Evolutionary conservation across 2,888 invertebrate genomes (phyloP).

Genomic region (Drosophila histrio): DNA sequence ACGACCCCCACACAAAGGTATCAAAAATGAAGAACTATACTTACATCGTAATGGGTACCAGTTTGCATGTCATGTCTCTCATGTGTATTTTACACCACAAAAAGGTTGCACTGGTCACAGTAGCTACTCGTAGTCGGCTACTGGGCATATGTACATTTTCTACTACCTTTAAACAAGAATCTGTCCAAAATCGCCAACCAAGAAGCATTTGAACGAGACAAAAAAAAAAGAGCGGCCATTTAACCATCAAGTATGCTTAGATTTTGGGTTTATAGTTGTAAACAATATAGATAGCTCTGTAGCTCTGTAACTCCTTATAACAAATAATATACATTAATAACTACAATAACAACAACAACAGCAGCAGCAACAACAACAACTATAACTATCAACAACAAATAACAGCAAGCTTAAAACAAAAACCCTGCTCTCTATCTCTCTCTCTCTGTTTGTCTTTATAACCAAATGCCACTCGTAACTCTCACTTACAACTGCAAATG

Average conservation of each 20-base stretch:
- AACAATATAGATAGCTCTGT: slow-evolving; percentile 20
- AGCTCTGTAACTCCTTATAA: slow-evolving; percentile 10
- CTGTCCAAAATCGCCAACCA: slow-evolving; percentile 80
- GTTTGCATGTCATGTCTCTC: slow-evolving; percentile 45
- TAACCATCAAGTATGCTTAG: slow-evolving; percentile 60
- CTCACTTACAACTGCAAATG: slow-evolving; percentile 61
- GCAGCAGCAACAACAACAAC: slow-evolving; percentile 4
- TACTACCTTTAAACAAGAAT: slow-evolving; percentile 84
- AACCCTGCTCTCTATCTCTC: slow-evolving; percentile 45
- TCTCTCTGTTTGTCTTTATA: slow-evolving; percentile 33
- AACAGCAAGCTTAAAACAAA: slow-evolving; percentile 8
- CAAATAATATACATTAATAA: neutral
- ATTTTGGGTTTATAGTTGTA: slow-evolving; percentile 45
- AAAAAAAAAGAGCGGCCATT: slow-evolving; percentile 20
- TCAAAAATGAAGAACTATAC: slow-evolving; percentile 5
- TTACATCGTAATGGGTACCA: slow-evolving; percentile 35
- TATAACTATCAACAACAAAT: slow-evolving; percentile 21
- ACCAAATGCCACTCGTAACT: slow-evolving; percentile 72
- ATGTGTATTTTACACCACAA: slow-evolving; percentile 81
- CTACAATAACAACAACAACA: slow-evolving; percentile 15
- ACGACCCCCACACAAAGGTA: slow-evolving; percentile 23
- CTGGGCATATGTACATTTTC: slow-evolving; percentile 77
- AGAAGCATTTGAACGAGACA: slow-evolving; percentile 13
- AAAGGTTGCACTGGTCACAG: slow-evolving; percentile 81
- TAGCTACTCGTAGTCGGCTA: slow-evolving; percentile 62